Evolutionary conservation across 2,113 vertebrate genomes (phyloP).

Genomic region (Daphoenositta chrysoptera): DNA sequence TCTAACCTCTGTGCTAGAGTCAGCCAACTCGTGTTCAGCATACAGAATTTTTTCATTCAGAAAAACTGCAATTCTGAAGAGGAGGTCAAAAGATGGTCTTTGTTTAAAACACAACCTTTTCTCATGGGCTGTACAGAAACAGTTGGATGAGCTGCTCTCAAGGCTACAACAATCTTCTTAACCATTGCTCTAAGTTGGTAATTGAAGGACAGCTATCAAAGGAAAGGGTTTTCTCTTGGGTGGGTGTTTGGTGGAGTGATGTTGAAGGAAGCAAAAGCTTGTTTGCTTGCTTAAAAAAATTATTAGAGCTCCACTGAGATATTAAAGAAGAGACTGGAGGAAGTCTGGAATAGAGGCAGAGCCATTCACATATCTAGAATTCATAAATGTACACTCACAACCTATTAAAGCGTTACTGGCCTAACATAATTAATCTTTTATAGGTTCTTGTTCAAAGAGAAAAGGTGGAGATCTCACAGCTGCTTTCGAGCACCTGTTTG

Average conservation of each 20-base stretch:
- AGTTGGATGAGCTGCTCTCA: background rate
- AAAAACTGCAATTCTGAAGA: background rate
- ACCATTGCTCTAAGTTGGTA: background rate
- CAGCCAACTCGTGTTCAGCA: background rate
- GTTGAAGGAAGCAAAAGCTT: background rate
- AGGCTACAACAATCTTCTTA: background rate
- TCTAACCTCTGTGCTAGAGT: background rate
- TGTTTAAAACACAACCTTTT: background rate
- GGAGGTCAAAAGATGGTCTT: background rate
- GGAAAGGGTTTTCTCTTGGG: background rate
- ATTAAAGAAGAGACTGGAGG: background rate
- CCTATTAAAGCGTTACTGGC: background rate
- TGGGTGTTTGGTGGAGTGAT: background rate
- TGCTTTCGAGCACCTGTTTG: background rate
- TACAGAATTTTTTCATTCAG: background rate
- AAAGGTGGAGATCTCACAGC: background rate
- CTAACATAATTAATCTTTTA: background rate
- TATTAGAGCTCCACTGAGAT: background rate
- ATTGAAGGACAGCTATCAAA: background rate
- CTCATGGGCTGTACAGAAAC: background rate
- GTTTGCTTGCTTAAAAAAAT: background rate
- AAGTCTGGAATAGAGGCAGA: background rate
- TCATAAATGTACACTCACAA: background rate
- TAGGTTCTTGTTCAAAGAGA: background rate
- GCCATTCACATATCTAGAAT: background rate